phyloP scores from a whole-genome alignment of 2,797 vertebrate genomes.

The Malurus splendens region DNA sequence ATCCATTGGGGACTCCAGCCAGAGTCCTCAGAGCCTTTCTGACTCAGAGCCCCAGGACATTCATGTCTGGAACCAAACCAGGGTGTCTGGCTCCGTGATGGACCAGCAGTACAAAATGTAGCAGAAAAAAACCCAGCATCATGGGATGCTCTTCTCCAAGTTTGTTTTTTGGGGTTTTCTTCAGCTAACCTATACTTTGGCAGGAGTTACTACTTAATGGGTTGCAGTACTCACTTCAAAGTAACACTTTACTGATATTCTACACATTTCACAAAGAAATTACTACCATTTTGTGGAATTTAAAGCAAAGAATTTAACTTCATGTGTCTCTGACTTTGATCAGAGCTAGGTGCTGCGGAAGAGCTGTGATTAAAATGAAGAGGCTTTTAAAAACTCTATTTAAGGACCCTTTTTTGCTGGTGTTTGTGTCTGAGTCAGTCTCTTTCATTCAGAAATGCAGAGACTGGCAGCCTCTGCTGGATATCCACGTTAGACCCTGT shows the following conservation, averaged over 20 bases:
- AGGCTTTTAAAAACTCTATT: background rate
- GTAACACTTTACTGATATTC: background rate
- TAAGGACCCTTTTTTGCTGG: background rate
- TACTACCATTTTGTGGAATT: background rate
- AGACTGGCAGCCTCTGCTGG: background rate
- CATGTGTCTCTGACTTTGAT: background rate
- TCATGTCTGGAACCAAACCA: background rate
- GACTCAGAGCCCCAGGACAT: background rate
- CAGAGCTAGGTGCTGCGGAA: background rate
- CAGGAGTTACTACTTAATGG: background rate
- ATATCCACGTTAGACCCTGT: background rate
- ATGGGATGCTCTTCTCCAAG: background rate
- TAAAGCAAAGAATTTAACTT: background rate
- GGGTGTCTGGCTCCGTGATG: background rate
- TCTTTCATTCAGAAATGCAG: background rate
- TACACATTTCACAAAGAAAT: background rate
- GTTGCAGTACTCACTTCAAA: background rate
- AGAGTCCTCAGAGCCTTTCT: background rate
- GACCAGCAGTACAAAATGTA: background rate
- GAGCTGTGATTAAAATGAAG: background rate
- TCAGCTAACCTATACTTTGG: background rate
- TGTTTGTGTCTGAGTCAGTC: background rate
- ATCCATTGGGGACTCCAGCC: background rate
- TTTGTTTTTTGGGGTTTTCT: background rate
- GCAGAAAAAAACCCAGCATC: background rate